phyloP scores from a whole-genome alignment of 2,113 vertebrate species.

The Lophochroa leadbeateri region DNA sequence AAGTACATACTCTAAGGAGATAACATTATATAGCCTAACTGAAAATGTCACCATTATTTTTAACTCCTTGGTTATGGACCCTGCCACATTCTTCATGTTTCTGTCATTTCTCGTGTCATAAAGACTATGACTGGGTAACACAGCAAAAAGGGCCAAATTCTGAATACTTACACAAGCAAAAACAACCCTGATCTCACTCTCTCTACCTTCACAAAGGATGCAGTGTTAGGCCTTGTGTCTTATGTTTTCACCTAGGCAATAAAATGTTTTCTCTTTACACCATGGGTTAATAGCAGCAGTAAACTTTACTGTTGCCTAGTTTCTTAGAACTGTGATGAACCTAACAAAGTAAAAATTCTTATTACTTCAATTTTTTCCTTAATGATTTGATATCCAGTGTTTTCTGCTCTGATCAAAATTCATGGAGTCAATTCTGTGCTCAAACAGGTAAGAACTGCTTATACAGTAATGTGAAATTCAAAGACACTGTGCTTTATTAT shows the following conservation, averaged over 20 bases:
- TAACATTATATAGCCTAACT: constrained; percentile 38
- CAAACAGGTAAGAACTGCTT: background rate
- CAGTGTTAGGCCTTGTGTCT: background rate
- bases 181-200: background rate
- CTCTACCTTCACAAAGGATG: background rate
- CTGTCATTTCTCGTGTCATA: background rate
- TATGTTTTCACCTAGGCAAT: background rate
- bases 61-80: constrained; percentile 27
- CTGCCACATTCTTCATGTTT: background rate
- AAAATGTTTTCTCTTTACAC: constrained; percentile 4
- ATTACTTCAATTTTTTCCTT: background rate
- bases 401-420: background rate
- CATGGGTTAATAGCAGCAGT: constrained; percentile 6
- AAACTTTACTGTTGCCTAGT: background rate
- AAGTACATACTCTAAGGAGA: constrained; percentile 55
- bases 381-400: background rate
- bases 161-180: background rate
- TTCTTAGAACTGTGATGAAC: background rate
- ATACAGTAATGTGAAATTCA: background rate
- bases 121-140: background rate
- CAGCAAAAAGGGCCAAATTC: background rate
- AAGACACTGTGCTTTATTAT: background rate
- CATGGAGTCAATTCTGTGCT: background rate
- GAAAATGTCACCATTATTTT: constrained; percentile 62
- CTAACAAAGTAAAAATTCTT: background rate